phyloP scores from a whole-genome alignment of 2,888 invertebrate genomes.

The Elgonia sp. region DNA sequence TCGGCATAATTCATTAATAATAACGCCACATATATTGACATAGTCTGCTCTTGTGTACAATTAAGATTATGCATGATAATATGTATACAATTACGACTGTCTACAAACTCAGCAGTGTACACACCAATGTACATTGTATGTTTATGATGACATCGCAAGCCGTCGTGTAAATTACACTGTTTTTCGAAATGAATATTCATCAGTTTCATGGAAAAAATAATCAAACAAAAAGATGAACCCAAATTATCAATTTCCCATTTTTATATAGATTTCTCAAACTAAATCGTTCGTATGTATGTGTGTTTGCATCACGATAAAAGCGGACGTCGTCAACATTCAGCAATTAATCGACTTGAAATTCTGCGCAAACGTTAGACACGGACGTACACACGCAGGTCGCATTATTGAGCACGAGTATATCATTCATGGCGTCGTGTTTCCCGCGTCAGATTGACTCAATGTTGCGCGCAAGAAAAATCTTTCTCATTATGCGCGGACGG shows the following conservation, averaged over 20 bases:
- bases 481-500: slow-evolving; percentile 53
- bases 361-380: slow-evolving; percentile 63
- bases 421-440: slow-evolving; percentile 57
- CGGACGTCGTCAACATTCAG: slow-evolving; percentile 59
- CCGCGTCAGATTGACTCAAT: slow-evolving; percentile 46
- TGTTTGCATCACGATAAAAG: slow-evolving; percentile 29
- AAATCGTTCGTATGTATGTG: no score
- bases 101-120: slow-evolving; percentile 52
- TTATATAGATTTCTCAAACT: no score
- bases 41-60: slow-evolving; percentile 69
- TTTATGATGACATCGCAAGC: slow-evolving; percentile 31
- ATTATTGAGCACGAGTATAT: slow-evolving; percentile 59
- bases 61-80: slow-evolving; percentile 68
- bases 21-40: slow-evolving; percentile 65
- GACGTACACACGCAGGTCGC: slow-evolving; percentile 26
- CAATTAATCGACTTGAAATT: slow-evolving; percentile 65
- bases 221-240: not conserved
- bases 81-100: slow-evolving; percentile 66
- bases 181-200: not conserved
- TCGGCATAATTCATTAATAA: slow-evolving; percentile 69
- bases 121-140: slow-evolving; percentile 41
- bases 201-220: not conserved
- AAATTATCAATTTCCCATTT: no score
- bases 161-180: slow-evolving; percentile 20
- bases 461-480: slow-evolving; percentile 54